phyloP scores from a whole-genome alignment of 2,888 invertebrate genomes.

The Abrostola tripartita region DNA sequence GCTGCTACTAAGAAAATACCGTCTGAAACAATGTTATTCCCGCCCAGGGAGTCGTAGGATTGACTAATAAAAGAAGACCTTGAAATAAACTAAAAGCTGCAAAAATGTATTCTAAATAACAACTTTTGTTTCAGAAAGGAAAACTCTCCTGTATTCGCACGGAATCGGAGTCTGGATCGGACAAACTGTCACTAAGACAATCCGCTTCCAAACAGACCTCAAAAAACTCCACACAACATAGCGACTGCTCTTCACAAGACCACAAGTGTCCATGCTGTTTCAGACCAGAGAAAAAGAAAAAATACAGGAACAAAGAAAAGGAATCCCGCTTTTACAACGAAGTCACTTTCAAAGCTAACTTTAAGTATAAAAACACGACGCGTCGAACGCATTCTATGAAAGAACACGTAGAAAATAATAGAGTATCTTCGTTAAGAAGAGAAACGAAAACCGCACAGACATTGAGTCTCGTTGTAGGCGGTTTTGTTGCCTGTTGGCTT shows the following conservation, averaged over 20 bases:
- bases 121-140: slow-evolving; percentile 77
- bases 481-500: slow-evolving; percentile 96
- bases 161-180: slow-evolving; percentile 84
- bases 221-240: slow-evolving; percentile 74
- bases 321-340: slow-evolving; percentile 79
- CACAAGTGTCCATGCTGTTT: slow-evolving; percentile 84
- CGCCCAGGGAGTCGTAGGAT: no score
- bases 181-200: slow-evolving; percentile 80
- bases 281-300: slow-evolving; percentile 71
- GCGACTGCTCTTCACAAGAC: slow-evolving; percentile 77
- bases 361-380: slow-evolving; percentile 79
- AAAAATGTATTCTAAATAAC: slow-evolving; percentile 1
- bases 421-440: slow-evolving; percentile 91
- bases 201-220: slow-evolving; percentile 78
- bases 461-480: slow-evolving; percentile 95
- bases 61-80: no score
- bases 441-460: slow-evolving; percentile 97
- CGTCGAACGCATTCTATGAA: slow-evolving; percentile 86
- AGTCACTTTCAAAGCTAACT: slow-evolving; percentile 82
- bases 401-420: slow-evolving; percentile 86
- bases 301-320: slow-evolving; percentile 73
- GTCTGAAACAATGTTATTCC: no score
- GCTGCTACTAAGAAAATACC: no score
- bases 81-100: no score
- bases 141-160: slow-evolving; percentile 84